Percentiles rank a stretch among this genome's conserved stretches.
phyloP scores from a whole-genome alignment of 2,113 vertebrate species.

The Etheostoma spectabile region DNA sequence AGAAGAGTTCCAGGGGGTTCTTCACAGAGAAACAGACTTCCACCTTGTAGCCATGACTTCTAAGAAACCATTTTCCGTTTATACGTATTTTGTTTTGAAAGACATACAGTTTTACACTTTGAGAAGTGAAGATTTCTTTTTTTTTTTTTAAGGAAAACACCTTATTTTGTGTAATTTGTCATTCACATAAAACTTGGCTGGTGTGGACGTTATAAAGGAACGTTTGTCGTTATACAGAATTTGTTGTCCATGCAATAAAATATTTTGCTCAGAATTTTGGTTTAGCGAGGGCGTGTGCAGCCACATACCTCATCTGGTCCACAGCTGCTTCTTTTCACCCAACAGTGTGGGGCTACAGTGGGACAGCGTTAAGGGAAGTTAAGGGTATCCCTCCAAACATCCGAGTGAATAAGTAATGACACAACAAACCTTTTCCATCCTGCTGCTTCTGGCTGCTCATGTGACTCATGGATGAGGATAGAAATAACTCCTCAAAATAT shows the following conservation, averaged over 20 bases:
- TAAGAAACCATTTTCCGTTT: not conserved
- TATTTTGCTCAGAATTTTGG: not conserved
- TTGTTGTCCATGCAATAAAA: not conserved
- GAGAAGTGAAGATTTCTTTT: no score
- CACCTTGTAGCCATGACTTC: not conserved
- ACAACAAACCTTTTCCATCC: slow-evolving; percentile 12
- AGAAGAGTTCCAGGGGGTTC: not conserved
- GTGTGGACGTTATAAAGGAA: not conserved
- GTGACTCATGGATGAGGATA: slow-evolving; percentile 39
- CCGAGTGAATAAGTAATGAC: slow-evolving; percentile 24
- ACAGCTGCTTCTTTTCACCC: slow-evolving; percentile 26
- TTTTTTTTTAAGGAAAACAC: not conserved
- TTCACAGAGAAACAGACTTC: not conserved
- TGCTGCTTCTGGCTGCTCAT: slow-evolving; percentile 1
- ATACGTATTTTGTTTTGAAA: not conserved
- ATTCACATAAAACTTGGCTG: not conserved
- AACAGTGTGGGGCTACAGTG: not conserved
- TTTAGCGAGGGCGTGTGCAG: not conserved
- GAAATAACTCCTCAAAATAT: slow-evolving; percentile 18
- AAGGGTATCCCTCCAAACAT: slow-evolving; percentile 15
- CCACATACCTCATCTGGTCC: slow-evolving; percentile 21
- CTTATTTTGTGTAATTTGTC: not conserved
- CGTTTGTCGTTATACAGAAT: not conserved
- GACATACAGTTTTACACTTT: not conserved
- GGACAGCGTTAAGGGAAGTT: not conserved